These are phyloP conservation scores for Epinephelus fuscoguttatus DNA, from an alignment of 2,113 vertebrate species.

Conservation along the genomic window DNA sequence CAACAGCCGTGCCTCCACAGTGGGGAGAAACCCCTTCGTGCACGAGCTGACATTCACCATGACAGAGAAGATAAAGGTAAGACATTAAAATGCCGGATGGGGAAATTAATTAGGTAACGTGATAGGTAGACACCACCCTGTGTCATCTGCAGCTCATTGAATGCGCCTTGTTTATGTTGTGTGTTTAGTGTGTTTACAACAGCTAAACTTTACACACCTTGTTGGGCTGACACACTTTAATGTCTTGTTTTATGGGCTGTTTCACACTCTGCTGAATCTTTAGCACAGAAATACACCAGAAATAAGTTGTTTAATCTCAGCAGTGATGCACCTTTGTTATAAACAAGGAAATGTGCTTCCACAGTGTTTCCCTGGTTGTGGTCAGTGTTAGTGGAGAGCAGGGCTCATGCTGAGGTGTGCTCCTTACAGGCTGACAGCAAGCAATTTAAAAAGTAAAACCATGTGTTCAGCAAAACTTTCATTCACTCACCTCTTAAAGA, in stretches of 20 bases:
- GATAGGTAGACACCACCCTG: background rate
- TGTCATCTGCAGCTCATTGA: accelerated
- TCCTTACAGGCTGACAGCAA: background rate
- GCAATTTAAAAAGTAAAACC: background rate
- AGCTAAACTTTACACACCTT: background rate
- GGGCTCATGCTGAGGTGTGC: background rate
- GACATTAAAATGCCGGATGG: constrained; percentile 11
- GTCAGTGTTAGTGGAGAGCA: background rate
- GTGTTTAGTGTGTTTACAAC: background rate
- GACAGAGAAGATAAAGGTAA: constrained; percentile 90
- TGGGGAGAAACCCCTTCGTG: constrained; percentile 87
- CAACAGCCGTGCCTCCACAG: constrained; percentile 68
- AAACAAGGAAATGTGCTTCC: background rate
- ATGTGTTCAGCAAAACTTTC: background rate
- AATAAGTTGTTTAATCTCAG: background rate
- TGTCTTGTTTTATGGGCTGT: no score
- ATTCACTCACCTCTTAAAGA: background rate
- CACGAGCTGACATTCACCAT: constrained; percentile 87
- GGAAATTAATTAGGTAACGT: no score
- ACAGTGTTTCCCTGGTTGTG: background rate
- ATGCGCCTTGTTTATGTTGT: accelerated
- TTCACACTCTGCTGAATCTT: background rate
- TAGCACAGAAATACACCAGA: background rate
- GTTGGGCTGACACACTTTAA: background rate
- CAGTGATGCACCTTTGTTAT: background rate